Conservation (phyloP, 2,113 vertebrate genomes). For the Psettodes erumei region DNA sequence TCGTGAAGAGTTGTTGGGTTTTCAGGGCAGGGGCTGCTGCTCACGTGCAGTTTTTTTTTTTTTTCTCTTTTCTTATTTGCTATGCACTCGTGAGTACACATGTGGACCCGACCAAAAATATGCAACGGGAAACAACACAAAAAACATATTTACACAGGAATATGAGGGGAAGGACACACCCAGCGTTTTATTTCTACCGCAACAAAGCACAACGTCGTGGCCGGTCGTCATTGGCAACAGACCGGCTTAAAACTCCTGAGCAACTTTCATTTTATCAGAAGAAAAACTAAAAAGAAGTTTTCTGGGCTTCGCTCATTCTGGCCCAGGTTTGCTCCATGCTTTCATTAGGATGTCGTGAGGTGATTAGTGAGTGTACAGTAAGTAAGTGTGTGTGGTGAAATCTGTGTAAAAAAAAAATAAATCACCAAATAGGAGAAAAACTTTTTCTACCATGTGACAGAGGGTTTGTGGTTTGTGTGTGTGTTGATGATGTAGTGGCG, state of each 20-base stretch:
- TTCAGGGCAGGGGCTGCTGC: conserved; percentile 22
- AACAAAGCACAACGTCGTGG: conserved; percentile 67
- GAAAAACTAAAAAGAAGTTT: too few species aligned
- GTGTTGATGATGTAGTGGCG: conserved; percentile 26
- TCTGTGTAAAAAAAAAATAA: conserved; percentile 42
- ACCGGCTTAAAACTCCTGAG: conserved; percentile 12
- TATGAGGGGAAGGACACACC: too few species aligned
- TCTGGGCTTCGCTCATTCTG: conserved; percentile 9
- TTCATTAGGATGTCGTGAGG: conserved; percentile 60
- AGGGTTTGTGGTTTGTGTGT: conserved; percentile 18
- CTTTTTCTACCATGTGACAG: conserved; percentile 57
- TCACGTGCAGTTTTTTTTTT: conserved; percentile 29
- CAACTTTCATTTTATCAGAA: neutral
- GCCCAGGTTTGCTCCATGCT: conserved; percentile 30
- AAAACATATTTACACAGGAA: conserved; percentile 28
- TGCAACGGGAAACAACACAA: conserved; percentile 29
- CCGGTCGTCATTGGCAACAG: neutral
- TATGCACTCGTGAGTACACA: conserved; percentile 50
- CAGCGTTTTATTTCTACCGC: too few species aligned
- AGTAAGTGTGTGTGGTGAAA: conserved; percentile 50
- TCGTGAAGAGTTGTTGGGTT: conserved; percentile 35
- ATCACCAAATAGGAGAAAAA: conserved; percentile 32
- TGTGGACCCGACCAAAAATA: conserved; percentile 21
- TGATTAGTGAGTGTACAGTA: conserved; percentile 65
- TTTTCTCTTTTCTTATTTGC: conserved; percentile 48